Percentiles rank a stretch among this genome's conserved stretches.
These are phyloP conservation scores for Reinhardtius hippoglossoides DNA, from an alignment of 2,113 vertebrate genomes.

Conservation along the genomic window DNA sequence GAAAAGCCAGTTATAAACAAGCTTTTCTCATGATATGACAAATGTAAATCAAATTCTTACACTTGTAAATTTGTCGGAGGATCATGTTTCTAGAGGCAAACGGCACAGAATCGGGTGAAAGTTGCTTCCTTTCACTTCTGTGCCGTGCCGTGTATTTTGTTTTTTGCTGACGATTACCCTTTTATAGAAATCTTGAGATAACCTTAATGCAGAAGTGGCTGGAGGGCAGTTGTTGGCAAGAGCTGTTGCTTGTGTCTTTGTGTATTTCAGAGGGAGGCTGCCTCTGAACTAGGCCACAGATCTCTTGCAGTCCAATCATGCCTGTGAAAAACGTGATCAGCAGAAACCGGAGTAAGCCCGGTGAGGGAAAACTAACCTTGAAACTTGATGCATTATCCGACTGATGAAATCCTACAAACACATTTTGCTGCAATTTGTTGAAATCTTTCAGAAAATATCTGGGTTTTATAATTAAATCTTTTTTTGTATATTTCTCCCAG, in stretches of 20 bases:
- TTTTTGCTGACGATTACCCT: constrained; percentile 68
- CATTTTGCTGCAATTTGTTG: constrained; percentile 11
- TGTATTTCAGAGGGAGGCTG: constrained; percentile 30
- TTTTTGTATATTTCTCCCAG: background rate
- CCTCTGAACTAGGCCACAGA: constrained; percentile 61
- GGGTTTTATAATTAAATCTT: background rate
- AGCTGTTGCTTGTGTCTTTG: constrained; percentile 51
- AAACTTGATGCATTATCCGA: constrained; percentile 26
- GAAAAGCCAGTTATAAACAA: background rate
- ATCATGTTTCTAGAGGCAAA: constrained; percentile 6
- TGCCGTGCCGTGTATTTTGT: constrained; percentile 46
- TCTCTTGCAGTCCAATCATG: constrained; percentile 50
- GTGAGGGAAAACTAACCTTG: constrained; percentile 27
- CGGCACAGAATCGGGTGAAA: constrained; percentile 1
- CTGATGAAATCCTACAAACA: constrained; percentile 1
- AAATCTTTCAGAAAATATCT: constrained; percentile 1
- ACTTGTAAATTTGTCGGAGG: background rate
- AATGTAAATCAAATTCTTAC: background rate
- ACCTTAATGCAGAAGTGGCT: constrained; percentile 58
- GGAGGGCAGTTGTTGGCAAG: constrained; percentile 64
- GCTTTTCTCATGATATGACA: background rate
- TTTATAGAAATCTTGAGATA: constrained; percentile 52
- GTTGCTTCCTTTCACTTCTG: constrained; percentile 9
- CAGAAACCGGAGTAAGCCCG: constrained; percentile 15
- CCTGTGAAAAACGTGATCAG: constrained; percentile 50